Evolutionary conservation across 37 sponge, comb jelly and placozoan genomes (phyloP).

Genomic region (Beroe ovata): DNA sequence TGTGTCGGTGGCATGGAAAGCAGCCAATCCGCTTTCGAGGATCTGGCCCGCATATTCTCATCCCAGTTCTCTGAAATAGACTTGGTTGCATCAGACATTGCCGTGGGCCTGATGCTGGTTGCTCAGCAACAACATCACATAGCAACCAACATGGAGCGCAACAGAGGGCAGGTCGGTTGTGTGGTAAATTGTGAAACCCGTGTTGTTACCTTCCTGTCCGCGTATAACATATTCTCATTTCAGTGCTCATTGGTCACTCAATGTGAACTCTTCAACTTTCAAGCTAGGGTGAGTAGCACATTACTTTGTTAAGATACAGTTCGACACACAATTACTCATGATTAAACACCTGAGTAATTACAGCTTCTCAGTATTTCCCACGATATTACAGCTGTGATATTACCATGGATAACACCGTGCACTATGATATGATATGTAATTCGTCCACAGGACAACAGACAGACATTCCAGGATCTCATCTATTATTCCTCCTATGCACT

Average conservation of each 20-base stretch:
- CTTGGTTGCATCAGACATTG: background rate
- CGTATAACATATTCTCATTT: too few relatives aligned
- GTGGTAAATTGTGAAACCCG: too few relatives aligned
- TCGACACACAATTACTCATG: too few relatives aligned
- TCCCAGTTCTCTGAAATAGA: background rate
- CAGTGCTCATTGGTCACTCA: background rate
- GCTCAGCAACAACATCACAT: background rate
- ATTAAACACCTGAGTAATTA: too few relatives aligned
- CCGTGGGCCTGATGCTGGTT: slow-evolving; percentile 32
- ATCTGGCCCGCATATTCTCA: background rate
- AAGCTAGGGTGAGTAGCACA: slow-evolving; percentile 7
- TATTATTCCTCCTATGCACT: slow-evolving; percentile 42
- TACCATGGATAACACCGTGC: too few relatives aligned
- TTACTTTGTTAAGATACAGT: too few relatives aligned
- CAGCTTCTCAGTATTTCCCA: too few relatives aligned
- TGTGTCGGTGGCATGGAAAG: background rate
- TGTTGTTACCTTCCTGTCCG: too few relatives aligned
- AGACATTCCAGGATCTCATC: slow-evolving; percentile 16
- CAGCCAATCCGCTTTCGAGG: background rate
- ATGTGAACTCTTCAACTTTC: slow-evolving; percentile 1
- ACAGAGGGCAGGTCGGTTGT: too few relatives aligned
- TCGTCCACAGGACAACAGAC: background rate
- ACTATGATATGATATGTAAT: too few relatives aligned
- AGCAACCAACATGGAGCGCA: too few relatives aligned
- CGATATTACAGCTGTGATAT: too few relatives aligned